Conservation (phyloP, 2,113 vertebrate species). For the Triplophysa rosa region DNA sequence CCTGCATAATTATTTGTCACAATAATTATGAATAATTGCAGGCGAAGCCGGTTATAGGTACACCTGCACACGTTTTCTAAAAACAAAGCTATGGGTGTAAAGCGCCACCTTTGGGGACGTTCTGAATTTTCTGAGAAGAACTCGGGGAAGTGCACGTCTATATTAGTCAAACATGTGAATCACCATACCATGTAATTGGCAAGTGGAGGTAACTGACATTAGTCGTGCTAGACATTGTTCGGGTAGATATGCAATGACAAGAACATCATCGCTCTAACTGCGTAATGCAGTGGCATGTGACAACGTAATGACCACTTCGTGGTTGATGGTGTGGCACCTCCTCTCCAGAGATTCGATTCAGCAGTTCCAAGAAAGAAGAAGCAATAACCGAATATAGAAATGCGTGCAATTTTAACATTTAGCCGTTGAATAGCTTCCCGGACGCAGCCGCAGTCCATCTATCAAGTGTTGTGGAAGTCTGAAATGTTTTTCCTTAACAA, state of each 20-base stretch:
- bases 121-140: neutral
- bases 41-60: constrained; percentile 1
- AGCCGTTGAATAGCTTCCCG: neutral
- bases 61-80: constrained; percentile 21
- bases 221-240: constrained; percentile 23
- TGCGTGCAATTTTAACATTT: neutral
- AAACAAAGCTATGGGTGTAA: constrained; percentile 9
- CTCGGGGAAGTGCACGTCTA: neutral
- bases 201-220: constrained; percentile 36
- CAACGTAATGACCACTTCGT: constrained; percentile 29
- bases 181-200: constrained; percentile 32
- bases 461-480: neutral
- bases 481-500: neutral
- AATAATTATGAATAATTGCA: constrained; percentile 44
- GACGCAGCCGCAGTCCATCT: neutral
- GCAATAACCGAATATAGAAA: neutral
- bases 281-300: constrained; percentile 21
- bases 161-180: constrained; percentile 18
- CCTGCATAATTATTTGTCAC: constrained; percentile 7
- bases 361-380: constrained; percentile 4
- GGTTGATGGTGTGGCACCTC: constrained; percentile 33
- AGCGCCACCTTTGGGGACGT: constrained; percentile 1
- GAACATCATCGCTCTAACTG: constrained; percentile 27
- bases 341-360: constrained; percentile 20
- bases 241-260: constrained; percentile 25